Conservation (phyloP, 1,140 invertebrate genomes). For the Nasonia longicornis region DNA sequence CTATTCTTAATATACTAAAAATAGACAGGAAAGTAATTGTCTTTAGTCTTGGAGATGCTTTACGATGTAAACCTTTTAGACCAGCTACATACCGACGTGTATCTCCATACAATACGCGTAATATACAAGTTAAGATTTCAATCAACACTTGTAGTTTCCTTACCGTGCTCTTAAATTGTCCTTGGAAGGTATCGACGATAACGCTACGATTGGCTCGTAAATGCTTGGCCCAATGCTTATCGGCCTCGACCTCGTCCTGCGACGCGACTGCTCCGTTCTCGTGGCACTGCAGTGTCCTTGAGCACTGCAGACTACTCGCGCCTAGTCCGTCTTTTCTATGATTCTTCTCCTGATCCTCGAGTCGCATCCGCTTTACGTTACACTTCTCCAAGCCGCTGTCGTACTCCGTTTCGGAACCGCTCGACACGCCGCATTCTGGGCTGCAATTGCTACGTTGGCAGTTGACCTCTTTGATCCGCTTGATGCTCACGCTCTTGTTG, state of each 20-base stretch:
- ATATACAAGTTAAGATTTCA: not conserved
- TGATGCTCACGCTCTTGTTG: constrained; percentile 64
- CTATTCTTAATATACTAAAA: constrained; percentile 43
- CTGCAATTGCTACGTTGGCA: constrained; percentile 60
- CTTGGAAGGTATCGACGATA: constrained; percentile 80
- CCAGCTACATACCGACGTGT: constrained; percentile 52
- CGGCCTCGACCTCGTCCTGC: constrained; percentile 69
- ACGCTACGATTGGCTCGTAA: constrained; percentile 74
- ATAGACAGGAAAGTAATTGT: constrained; percentile 54
- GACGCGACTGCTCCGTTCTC: constrained; percentile 60
- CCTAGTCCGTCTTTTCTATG: constrained; percentile 55
- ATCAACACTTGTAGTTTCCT: constrained; percentile 49
- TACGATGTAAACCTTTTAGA: constrained; percentile 48
- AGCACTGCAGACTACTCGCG: constrained; percentile 53
- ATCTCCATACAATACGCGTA: constrained; percentile 46
- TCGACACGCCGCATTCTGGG: constrained; percentile 51
- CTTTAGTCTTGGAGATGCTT: constrained; percentile 58
- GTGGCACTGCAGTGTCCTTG: constrained; percentile 52
- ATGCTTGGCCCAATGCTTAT: constrained; percentile 76
- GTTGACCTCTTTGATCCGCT: constrained; percentile 70
- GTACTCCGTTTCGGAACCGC: constrained; percentile 60
- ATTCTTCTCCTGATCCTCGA: constrained; percentile 69
- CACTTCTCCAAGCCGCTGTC: constrained; percentile 63
- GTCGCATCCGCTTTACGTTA: constrained; percentile 67
- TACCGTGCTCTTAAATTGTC: constrained; percentile 81